Evolutionary conservation across 2,888 invertebrate genomes (phyloP), one percentile per base, ranked within the genome.

Genomic region (Stenoptilia bipunctidactyla): DNA sequence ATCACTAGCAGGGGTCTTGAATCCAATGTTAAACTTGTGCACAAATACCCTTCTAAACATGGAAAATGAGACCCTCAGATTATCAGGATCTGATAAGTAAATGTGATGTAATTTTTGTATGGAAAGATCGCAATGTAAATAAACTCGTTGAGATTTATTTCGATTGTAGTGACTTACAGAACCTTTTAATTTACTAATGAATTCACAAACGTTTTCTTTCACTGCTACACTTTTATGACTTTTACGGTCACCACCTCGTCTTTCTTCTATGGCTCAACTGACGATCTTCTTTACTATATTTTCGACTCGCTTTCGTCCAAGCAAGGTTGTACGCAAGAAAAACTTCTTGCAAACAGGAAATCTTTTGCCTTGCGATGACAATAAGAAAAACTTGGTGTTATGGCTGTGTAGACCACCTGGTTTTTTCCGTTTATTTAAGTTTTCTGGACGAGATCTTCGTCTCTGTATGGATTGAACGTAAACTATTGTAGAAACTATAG

Each of bases 351-450:
- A 35, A 35, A 35, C 15, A 13, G 15, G 33, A 13, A 33, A 6
- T n/a, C 13, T 33, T 13, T 33, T 33, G 33, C 33, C 12, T 33
- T n/a, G 20, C 3, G 20, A 3, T 20, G 20, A 20, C 20, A 33
- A 2, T 33, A 33, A 33, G 13, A n/a, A 33, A 15, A 30, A 38
- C 27, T 38, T 38, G 38, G 38, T 30, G 30, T 38, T 15, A 35
- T 39, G 15, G 34, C n/a, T 15, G n/a, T 9, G 39, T 34, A 12
- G 13, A 25, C 20, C 25, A 12, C 37, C 25, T 25, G 36, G 15
- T 36, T 36, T 15, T 36, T 36, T 36, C 15, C 15, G 10, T 36
- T 36, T 10, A 14, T 35, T 36, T 15, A n/a, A 5, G 34, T 12
- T 34, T 34, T 34, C 34, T 36, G 36, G 20, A 20, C 20, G 20